phyloP scores from a whole-genome alignment of 2,797 vertebrate genomes.

The Pangasius mekongensis region DNA sequence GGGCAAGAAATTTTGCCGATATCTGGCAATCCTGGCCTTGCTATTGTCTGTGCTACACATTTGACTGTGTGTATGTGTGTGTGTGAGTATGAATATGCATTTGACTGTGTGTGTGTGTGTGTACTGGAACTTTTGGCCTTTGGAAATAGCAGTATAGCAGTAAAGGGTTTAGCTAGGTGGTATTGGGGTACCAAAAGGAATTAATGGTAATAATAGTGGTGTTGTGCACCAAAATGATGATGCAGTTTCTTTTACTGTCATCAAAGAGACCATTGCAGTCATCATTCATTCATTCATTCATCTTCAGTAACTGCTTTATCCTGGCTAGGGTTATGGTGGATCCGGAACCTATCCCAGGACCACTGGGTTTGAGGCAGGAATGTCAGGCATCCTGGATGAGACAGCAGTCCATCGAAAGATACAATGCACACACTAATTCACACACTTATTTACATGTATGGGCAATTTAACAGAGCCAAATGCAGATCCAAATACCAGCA shows the following conservation, averaged over 20 bases:
- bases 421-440: not conserved
- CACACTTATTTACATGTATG: not conserved
- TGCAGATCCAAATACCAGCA: not conserved
- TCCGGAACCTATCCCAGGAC: not conserved
- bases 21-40: not conserved
- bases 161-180: slow-evolving; percentile 1
- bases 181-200: not conserved
- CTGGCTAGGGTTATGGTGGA: not conserved
- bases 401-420: not conserved
- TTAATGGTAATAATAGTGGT: not conserved
- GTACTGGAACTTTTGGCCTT: not conserved
- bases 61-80: not conserved
- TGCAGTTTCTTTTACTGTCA: not conserved
- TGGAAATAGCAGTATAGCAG: not conserved
- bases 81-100: not conserved
- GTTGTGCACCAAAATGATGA: not conserved
- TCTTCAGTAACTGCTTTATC: not conserved
- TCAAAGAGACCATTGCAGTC: not conserved
- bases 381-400: not conserved
- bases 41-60: not conserved
- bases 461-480: not conserved
- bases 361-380: not conserved
- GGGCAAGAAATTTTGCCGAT: not conserved
- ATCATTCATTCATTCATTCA: not conserved
- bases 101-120: not conserved